phyloP scores from a whole-genome alignment of 2,888 invertebrate genomes.

The Tenthredo distinguenda region DNA sequence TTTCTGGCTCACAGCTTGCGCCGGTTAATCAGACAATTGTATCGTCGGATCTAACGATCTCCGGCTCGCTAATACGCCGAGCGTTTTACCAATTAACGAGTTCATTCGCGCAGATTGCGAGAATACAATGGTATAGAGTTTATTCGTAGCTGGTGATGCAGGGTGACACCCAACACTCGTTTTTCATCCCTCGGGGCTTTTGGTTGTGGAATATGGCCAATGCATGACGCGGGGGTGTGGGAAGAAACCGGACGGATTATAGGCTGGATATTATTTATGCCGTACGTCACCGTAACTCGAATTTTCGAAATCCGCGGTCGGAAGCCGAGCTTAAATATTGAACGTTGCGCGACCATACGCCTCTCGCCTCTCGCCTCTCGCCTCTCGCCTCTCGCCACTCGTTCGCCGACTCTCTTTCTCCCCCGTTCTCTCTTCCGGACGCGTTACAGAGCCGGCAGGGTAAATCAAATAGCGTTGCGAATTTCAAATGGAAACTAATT shows the following conservation, averaged over 20 bases:
- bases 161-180: neutral
- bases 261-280: neutral
- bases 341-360: constrained; percentile 6
- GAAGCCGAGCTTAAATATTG: constrained; percentile 34
- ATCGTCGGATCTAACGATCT: constrained; percentile 68
- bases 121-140: neutral
- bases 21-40: constrained; percentile 66
- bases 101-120: neutral
- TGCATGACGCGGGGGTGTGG: neutral
- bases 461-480: constrained; percentile 65
- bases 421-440: neutral
- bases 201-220: neutral
- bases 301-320: constrained; percentile 1
- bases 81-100: neutral
- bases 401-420: neutral
- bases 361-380: neutral
- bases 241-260: neutral
- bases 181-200: constrained; percentile 5
- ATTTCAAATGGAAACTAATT: constrained; percentile 68
- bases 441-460: constrained; percentile 33
- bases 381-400: neutral
- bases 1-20: constrained; percentile 55
- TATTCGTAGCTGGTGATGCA: too few species aligned
- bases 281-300: constrained; percentile 24
- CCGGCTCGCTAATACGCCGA: neutral